phyloP scores from a whole-genome alignment of 2,888 invertebrate genomes.

The Rhopalosiphum nymphaeae region DNA sequence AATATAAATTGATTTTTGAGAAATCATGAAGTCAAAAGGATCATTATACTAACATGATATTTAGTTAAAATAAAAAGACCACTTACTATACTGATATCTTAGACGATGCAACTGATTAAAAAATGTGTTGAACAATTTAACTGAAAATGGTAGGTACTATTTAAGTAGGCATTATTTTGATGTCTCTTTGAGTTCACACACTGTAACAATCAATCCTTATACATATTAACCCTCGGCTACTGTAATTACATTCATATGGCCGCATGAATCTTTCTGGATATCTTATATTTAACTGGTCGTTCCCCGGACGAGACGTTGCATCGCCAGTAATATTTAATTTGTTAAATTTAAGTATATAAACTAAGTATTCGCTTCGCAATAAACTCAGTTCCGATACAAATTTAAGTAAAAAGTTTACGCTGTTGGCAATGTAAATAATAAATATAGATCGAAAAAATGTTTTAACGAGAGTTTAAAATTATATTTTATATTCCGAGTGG shows the following conservation, averaged over 20 bases:
- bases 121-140: not conserved
- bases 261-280: no score
- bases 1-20: not conserved
- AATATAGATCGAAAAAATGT: not conserved
- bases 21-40: not conserved
- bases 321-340: not conserved
- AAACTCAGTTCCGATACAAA: not conserved
- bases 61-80: not conserved
- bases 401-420: not conserved
- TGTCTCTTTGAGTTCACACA: not conserved
- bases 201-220: no score
- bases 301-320: no score
- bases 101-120: not conserved
- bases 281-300: no score
- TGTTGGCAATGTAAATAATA: not conserved
- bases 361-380: not conserved
- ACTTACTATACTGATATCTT: not conserved
- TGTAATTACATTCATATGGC: no score
- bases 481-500: not conserved
- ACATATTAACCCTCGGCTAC: no score
- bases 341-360: not conserved
- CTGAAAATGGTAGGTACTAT: not conserved
- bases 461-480: not conserved
- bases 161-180: not conserved
- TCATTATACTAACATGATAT: no score